A percentile compares a stretch with the other conserved stretches of the same genome.
These are phyloP conservation scores for Chionodraco myersi DNA, from an alignment of 2,113 vertebrate genomes.

Conservation along the genomic window DNA sequence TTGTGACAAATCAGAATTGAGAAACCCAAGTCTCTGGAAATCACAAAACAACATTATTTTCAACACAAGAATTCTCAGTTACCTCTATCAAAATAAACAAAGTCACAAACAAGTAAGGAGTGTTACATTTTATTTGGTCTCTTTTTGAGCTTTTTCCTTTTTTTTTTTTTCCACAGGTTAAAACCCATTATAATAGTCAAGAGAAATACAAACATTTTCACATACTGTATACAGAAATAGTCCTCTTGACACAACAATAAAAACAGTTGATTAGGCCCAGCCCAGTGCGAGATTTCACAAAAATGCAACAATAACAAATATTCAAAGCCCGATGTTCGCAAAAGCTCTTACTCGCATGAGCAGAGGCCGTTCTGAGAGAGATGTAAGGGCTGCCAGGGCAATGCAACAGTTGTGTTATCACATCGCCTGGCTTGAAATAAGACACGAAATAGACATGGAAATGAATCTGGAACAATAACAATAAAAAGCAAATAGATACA, in stretches of 20 bases:
- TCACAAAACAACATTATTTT: too few relatives aligned
- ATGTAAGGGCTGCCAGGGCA: constrained; percentile 54
- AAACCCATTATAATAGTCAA: constrained; percentile 81
- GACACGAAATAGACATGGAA: constrained; percentile 55
- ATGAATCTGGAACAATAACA: constrained; percentile 62
- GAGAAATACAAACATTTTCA: constrained; percentile 79
- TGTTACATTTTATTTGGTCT: constrained; percentile 87
- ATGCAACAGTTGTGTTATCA: constrained; percentile 45
- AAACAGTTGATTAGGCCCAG: constrained; percentile 85
- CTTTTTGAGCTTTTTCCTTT: constrained; percentile 70
- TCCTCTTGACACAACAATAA: constrained; percentile 73
- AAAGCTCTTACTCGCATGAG: constrained; percentile 45
- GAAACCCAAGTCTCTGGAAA: too few relatives aligned
- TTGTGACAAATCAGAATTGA: too few relatives aligned
- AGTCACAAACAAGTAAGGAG: constrained; percentile 48
- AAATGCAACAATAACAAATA: constrained; percentile 62
- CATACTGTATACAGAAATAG: constrained; percentile 77
- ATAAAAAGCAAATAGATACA: constrained; percentile 61
- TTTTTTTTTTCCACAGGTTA: constrained; percentile 82
- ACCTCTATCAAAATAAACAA: not conserved
- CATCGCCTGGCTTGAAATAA: constrained; percentile 55
- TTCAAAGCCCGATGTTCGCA: constrained; percentile 59
- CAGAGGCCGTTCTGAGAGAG: constrained; percentile 52
- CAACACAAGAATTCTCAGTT: not conserved
- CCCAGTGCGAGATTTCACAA: constrained; percentile 82